A percentile compares a stretch with the other conserved stretches of the same genome.
Evolutionary conservation across 2,888 invertebrate genomes (phyloP).

Genomic region (Lasiommata megera): DNA sequence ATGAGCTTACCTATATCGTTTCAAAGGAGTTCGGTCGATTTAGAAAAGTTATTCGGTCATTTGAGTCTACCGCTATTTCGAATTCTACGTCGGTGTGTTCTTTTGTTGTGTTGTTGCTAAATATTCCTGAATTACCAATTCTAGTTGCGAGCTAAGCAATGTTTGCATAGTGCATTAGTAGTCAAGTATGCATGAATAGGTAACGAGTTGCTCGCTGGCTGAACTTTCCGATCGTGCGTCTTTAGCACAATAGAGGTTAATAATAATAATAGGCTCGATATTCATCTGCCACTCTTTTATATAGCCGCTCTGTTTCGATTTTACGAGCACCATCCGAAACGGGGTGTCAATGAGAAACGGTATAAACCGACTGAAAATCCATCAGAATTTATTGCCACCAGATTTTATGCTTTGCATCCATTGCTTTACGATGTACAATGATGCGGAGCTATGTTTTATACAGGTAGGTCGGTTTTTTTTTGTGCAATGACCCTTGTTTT

Average conservation of each 20-base stretch:
- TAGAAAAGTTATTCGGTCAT: neutral
- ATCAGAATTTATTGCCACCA: slow-evolving; percentile 39
- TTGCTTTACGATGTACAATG: slow-evolving; percentile 31
- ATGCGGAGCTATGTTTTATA: neutral
- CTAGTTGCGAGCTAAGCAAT: slow-evolving; percentile 15
- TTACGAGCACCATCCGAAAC: slow-evolving; percentile 64
- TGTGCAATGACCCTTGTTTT: slow-evolving; percentile 51
- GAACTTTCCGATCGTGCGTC: slow-evolving; percentile 23
- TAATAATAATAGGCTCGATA: slow-evolving; percentile 71
- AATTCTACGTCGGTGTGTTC: neutral
- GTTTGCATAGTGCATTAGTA: slow-evolving; percentile 16
- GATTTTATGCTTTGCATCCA: slow-evolving; percentile 43
- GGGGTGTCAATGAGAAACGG: slow-evolving; percentile 58
- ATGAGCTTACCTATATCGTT: too few relatives aligned
- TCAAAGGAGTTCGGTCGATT: slow-evolving; percentile 32
- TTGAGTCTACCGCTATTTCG: neutral
- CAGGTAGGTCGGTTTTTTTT: slow-evolving; percentile 34
- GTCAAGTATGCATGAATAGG: slow-evolving; percentile 24
- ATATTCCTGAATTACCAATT: slow-evolving; percentile 22
- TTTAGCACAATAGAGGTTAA: slow-evolving; percentile 56
- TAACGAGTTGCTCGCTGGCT: slow-evolving; percentile 16
- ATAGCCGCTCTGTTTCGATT: slow-evolving; percentile 69
- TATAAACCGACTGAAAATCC: slow-evolving; percentile 45
- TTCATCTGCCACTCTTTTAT: slow-evolving; percentile 71
- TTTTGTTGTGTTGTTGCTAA: slow-evolving; percentile 14